phyloP scores from a whole-genome alignment of 2,888 invertebrate genomes.

The Eledone cirrhosa region DNA sequence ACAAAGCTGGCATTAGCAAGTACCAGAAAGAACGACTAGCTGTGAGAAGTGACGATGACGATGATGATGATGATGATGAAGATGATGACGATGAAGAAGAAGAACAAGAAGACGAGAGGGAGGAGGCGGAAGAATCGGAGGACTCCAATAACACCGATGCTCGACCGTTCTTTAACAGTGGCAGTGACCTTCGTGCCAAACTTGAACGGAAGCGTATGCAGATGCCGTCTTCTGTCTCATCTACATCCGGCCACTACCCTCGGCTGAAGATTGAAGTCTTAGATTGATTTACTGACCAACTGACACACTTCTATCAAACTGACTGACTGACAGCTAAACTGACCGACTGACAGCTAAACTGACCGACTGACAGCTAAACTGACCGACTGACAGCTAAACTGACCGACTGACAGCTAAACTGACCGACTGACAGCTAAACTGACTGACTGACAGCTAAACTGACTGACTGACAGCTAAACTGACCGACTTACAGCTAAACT shows the following conservation, averaged over 20 bases:
- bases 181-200: constrained; percentile 31
- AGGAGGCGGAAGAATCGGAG: constrained; percentile 7
- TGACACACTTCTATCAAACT: too few species aligned
- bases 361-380: too few species aligned
- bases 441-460: too few species aligned
- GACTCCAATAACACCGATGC: constrained; percentile 2
- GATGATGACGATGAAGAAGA: constrained; percentile 35
- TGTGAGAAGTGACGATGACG: constrained; percentile 29
- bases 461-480: too few species aligned
- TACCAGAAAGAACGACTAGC: background rate
- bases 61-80: constrained; percentile 30
- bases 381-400: too few species aligned
- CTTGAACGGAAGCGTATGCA: constrained; percentile 21
- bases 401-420: too few species aligned
- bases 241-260: constrained; percentile 29
- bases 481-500: too few species aligned
- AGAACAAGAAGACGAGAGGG: constrained; percentile 33
- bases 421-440: too few species aligned
- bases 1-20: background rate
- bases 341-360: too few species aligned
- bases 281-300: constrained; percentile 7
- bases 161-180: background rate
- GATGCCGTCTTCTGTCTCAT: background rate
- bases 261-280: constrained; percentile 32
- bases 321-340: too few species aligned